phyloP scores from a whole-genome alignment of 2,113 vertebrate species.

The Dasypus novemcinctus region DNA sequence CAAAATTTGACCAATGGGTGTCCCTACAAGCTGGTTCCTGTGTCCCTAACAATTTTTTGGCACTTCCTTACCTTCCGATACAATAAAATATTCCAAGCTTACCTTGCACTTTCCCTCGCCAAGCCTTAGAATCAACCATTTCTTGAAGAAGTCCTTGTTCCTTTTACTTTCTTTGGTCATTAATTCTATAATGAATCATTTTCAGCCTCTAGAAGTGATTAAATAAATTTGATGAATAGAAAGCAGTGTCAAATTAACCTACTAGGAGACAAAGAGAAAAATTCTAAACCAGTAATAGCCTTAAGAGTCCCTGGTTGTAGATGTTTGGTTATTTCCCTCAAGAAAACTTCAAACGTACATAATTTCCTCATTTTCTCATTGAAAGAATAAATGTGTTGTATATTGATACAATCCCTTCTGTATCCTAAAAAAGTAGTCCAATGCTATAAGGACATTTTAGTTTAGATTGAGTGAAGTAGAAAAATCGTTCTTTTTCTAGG shows the following conservation, averaged over 20 bases:
- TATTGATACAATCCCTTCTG: not conserved
- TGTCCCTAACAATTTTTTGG: not conserved
- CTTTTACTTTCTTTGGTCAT: slow-evolving; percentile 11
- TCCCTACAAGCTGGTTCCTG: not conserved
- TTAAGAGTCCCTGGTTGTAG: not conserved
- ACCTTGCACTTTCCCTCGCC: not conserved
- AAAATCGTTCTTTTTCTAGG: not conserved
- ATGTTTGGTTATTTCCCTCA: not conserved
- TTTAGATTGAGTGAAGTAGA: not conserved
- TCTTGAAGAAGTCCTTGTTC: not conserved
- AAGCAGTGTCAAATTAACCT: not conserved
- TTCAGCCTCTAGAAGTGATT: not conserved
- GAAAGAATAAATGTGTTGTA: not conserved
- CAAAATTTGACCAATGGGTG: not conserved
- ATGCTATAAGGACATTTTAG: not conserved
- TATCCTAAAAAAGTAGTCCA: not conserved
- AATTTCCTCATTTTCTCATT: not conserved
- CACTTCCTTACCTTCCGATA: not conserved
- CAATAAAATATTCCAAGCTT: not conserved
- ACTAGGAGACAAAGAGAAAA: not conserved
- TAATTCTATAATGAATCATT: not conserved
- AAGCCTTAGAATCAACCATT: not conserved
- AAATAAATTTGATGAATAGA: not conserved
- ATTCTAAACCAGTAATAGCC: not conserved
- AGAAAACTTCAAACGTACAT: not conserved